Conservation (phyloP, 2,113 vertebrate genomes). For the Eublepharis macularius region DNA sequence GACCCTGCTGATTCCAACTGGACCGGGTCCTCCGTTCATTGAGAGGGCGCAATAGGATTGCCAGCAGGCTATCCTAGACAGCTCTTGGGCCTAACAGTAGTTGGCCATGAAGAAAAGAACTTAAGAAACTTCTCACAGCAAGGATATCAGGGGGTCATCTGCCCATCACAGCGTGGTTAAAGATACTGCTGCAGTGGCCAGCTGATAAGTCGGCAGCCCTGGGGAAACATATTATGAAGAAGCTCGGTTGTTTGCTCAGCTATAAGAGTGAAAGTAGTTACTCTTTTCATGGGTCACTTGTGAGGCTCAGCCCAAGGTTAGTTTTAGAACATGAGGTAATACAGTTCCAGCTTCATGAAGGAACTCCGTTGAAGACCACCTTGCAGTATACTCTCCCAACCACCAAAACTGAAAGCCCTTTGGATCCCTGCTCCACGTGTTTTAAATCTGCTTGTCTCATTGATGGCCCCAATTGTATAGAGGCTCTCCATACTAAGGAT, state of each 20-base stretch:
- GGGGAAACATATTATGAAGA: neutral
- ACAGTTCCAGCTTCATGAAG: neutral
- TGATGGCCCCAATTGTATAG: neutral
- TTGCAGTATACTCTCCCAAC: neutral
- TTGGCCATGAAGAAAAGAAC: neutral
- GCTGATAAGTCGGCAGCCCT: neutral
- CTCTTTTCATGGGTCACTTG: neutral
- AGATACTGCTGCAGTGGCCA: neutral
- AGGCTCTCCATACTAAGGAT: neutral
- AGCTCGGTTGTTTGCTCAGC: neutral
- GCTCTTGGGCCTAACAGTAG: neutral
- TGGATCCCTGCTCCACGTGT: neutral
- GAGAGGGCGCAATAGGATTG: neutral
- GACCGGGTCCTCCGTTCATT: neutral
- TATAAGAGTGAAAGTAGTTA: neutral
- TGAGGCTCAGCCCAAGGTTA: neutral
- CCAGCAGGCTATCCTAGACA: neutral
- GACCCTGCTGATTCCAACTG: neutral
- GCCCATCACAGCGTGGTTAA: neutral
- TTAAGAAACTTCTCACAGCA: neutral
- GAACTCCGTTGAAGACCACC: neutral
- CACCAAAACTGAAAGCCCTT: neutral
- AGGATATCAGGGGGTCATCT: neutral
- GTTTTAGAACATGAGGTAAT: neutral
- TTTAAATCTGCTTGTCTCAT: neutral